Evolutionary conservation across 2,888 invertebrate genomes (phyloP).

Genomic region (Dicyrtoma fusca): DNA sequence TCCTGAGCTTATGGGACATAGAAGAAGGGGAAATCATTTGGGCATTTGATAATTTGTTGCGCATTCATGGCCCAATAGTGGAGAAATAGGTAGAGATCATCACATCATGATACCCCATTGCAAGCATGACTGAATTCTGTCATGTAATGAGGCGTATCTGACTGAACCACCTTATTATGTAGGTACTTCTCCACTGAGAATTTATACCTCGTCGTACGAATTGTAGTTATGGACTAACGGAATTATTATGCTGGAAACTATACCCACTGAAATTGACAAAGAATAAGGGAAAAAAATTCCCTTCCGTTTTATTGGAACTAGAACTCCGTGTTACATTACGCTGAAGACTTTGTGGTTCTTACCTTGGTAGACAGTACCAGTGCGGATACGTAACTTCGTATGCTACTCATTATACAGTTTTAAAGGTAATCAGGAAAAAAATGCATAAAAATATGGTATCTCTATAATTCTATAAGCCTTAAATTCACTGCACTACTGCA

Average conservation of each 20-base stretch:
- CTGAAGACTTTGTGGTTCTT: too few relatives aligned
- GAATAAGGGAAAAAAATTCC: constrained; percentile 11
- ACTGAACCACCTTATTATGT: neutral
- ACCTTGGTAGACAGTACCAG: too few relatives aligned
- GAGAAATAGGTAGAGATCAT: constrained; percentile 17
- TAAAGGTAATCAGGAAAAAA: neutral
- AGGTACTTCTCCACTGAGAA: neutral
- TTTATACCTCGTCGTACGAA: too few relatives aligned
- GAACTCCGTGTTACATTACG: neutral
- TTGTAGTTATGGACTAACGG: neutral
- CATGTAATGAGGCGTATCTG: constrained; percentile 9
- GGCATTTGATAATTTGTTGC: neutral
- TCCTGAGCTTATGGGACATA: too few relatives aligned
- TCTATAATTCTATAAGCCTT: neutral
- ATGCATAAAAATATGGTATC: neutral
- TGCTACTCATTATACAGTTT: neutral
- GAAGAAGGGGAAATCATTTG: neutral
- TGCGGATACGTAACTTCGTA: neutral
- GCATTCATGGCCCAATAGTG: neutral
- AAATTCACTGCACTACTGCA: neutral
- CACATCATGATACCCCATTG: constrained; percentile 34
- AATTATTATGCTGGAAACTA: neutral
- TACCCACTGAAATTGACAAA: neutral
- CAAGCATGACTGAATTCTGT: constrained; percentile 35
- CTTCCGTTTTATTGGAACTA: neutral